Evolutionary conservation across 2,113 vertebrate species (phyloP).

Genomic region (Herpetotheres cachinnans): DNA sequence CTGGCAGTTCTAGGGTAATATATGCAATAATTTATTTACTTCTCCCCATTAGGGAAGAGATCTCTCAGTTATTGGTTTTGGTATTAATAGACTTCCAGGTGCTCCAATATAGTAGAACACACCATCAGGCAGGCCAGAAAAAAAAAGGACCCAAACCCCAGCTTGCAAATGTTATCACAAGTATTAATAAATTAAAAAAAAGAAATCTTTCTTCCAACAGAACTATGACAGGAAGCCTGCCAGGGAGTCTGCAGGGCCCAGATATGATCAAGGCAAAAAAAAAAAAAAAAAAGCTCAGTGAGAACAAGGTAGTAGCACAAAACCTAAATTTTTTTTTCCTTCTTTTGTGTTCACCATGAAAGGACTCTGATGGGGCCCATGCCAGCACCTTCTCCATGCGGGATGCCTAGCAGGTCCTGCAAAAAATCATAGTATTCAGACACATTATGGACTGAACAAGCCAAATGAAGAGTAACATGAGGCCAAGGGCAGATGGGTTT

Average conservation of each 20-base stretch:
- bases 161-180: neutral
- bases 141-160: neutral
- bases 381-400: neutral
- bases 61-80: neutral
- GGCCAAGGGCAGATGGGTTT: neutral
- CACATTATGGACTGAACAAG: neutral
- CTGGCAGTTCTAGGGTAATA: neutral
- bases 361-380: neutral
- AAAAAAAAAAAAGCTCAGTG: neutral
- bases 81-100: neutral
- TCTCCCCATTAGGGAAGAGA: neutral
- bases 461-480: neutral
- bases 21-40: neutral
- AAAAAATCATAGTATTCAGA: neutral
- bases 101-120: fast-evolving
- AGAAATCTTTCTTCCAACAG: neutral
- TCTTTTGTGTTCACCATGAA: neutral
- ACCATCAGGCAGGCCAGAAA: neutral
- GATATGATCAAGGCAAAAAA: neutral
- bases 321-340: fast-evolving
- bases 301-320: neutral
- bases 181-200: neutral
- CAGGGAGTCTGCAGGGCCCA: neutral
- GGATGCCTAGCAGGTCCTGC: neutral
- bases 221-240: neutral